Percentiles rank a stretch among this genome's conserved stretches.
Conservation (phyloP, 2,113 vertebrate genomes). For the Dipodomys spectabilis region DNA sequence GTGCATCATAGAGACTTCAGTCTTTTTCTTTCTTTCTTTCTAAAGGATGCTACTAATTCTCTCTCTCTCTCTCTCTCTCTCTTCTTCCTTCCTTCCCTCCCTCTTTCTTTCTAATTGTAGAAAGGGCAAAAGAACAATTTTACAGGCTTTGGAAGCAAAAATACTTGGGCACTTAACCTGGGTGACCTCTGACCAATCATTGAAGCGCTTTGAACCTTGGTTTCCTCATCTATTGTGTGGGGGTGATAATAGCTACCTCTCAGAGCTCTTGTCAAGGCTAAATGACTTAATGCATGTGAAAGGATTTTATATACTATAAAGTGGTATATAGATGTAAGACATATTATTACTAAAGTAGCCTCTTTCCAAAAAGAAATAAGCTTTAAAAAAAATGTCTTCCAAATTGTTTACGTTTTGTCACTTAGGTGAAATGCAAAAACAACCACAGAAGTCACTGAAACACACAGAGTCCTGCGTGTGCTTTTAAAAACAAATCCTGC, state of each 20-base stretch:
- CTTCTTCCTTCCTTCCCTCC: too few relatives aligned
- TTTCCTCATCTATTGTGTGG: constrained; percentile 75
- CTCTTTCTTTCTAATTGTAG: constrained; percentile 13
- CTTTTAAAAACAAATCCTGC: background rate
- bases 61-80: too few relatives aligned
- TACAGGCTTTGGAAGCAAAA: constrained; percentile 33
- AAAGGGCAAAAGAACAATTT: background rate
- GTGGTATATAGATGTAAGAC: constrained; percentile 45
- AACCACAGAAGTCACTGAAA: background rate
- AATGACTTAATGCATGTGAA: constrained; percentile 76
- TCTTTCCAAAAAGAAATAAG: constrained; percentile 60
- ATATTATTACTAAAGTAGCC: constrained; percentile 49
- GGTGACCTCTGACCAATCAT: constrained; percentile 54
- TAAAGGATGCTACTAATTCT: background rate
- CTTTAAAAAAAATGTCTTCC: constrained; percentile 36
- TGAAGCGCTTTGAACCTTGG: constrained; percentile 73
- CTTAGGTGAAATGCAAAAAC: background rate
- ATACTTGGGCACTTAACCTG: background rate
- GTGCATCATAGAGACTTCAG: background rate
- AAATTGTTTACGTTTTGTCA: constrained; percentile 6
- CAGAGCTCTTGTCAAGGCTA: constrained; percentile 61
- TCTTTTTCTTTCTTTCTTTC: background rate
- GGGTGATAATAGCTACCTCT: constrained; percentile 76
- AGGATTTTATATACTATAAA: constrained; percentile 79
- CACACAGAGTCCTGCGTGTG: background rate